phyloP scores from a whole-genome alignment of 2,113 vertebrate genomes.

The Promerops cafer region DNA sequence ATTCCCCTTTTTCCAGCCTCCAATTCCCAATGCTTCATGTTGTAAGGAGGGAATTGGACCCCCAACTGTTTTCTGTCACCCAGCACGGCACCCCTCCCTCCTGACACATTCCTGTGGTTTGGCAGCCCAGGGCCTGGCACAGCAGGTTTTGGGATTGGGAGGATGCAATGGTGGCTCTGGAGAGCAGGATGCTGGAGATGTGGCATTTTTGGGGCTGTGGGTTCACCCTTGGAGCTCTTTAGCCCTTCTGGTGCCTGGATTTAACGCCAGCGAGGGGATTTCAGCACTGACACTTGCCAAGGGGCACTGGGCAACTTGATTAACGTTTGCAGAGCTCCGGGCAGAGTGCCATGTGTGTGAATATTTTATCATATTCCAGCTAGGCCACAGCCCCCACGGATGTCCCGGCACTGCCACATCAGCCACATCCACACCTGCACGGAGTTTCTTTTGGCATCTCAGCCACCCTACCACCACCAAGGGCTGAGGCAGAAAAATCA shows the following conservation, averaged over 20 bases:
- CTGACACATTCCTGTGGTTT: fast-evolving
- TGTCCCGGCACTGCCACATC: neutral
- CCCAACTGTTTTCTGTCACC: neutral
- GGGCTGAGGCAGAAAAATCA: neutral
- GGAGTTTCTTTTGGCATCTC: neutral
- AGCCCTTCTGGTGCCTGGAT: neutral
- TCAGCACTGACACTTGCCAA: neutral
- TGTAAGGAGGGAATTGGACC: neutral
- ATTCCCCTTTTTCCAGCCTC: neutral
- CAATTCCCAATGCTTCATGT: fast-evolving
- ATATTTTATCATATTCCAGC: neutral
- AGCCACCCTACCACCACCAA: neutral
- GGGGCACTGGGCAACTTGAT: neutral
- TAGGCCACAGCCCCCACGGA: neutral
- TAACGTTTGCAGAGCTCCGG: neutral
- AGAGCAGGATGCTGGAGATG: neutral
- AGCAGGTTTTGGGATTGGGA: fast-evolving
- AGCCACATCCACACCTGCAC: fast-evolving
- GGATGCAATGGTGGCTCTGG: fast-evolving
- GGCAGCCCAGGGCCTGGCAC: neutral
- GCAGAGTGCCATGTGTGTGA: neutral
- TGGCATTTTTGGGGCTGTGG: fast-evolving
- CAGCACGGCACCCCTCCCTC: neutral
- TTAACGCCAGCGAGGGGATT: neutral
- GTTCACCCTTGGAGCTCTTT: neutral